Evolutionary conservation across 2,888 invertebrate genomes (phyloP), one percentile per base, ranked within the genome.

Genomic region (Sinhomidia bicolor): DNA sequence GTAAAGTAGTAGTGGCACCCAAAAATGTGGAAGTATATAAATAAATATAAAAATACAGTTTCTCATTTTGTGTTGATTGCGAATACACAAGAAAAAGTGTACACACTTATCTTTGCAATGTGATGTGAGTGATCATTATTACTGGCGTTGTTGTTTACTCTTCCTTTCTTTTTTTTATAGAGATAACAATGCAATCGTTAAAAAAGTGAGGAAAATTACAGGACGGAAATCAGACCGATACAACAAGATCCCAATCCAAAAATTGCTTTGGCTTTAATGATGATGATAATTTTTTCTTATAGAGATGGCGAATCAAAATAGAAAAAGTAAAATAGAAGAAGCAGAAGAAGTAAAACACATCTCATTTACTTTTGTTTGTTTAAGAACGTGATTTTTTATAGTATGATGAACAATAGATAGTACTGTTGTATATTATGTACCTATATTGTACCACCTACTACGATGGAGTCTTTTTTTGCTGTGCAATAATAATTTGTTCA

Each of bases 151-250:
- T 23, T 41, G 23, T 29, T 23, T n/a, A 71, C 44, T 71, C 10
- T 71, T 71, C 44, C 44, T 44, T 71, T 71, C 71, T 71, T 71
- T 65, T 41, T 12, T 26, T 41, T 65, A 20, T 6, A n/a, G n/a
- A 32, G 20, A 9, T 26, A 44, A 23, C 71, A 71, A 44, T 44
- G 32, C 17, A 36, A n/a, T 20, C 7, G 23, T 76, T 3, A 17
- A 68, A 57, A 65, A 65, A 26, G 36, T 9, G 54, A 17, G 17
- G 78, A 41, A 81, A 82, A 82, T 54, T 54, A 47, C 62, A 65
- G 51, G 82, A 82, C 71, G 82, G 41, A 82, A 82, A 82, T 82
- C 36, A 71, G 47, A 29, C 26, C 29, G 68, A 51, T 81, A n/a
- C n/a, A n/a, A n/a, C n/a, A 4, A 60, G 47, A 68, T 81, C 51